Percentiles rank a stretch among this genome's conserved stretches.
These are phyloP conservation scores for Meta bourneti DNA, from an alignment of 2,888 invertebrate species.

Conservation along the genomic window DNA sequence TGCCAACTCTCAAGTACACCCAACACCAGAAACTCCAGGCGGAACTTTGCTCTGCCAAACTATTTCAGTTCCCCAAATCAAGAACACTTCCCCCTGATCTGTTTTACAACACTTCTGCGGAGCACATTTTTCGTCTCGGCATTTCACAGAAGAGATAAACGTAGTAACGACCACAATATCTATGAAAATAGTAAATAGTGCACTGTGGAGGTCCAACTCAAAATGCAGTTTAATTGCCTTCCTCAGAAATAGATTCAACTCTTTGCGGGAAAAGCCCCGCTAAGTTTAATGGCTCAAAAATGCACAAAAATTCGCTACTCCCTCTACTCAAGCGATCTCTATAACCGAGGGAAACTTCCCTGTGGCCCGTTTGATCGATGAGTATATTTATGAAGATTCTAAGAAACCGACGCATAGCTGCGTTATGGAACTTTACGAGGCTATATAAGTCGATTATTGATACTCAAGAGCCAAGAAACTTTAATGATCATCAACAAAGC, in stretches of 20 bases:
- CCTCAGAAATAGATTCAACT: conserved; percentile 29
- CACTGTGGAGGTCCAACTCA: neutral
- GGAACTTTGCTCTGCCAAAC: no score
- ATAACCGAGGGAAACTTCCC: conserved; percentile 20
- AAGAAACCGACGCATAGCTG: conserved; percentile 44
- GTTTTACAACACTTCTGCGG: no score
- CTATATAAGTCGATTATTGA: conserved; percentile 72
- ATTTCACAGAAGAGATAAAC: neutral
- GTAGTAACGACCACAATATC: neutral
- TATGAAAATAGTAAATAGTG: conserved; percentile 1
- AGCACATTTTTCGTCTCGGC: neutral
- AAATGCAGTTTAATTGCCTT: conserved; percentile 30
- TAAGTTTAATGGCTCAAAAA: conserved; percentile 67
- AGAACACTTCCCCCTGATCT: no score
- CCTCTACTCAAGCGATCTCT: conserved; percentile 31
- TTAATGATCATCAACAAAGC: conserved; percentile 69
- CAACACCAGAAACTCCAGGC: no score
- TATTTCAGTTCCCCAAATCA: no score
- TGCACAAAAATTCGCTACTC: conserved; percentile 57
- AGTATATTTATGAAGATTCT: conserved; percentile 67
- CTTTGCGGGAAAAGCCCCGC: neutral
- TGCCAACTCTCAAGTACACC: no score
- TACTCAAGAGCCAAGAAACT: conserved; percentile 60
- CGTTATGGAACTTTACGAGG: conserved; percentile 57
- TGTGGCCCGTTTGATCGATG: conserved; percentile 64